Percentiles rank a stretch among this genome's conserved stretches.
These are phyloP conservation scores for Cyaniris semiargus DNA, from an alignment of 2,888 invertebrate species.

Conservation along the genomic window DNA sequence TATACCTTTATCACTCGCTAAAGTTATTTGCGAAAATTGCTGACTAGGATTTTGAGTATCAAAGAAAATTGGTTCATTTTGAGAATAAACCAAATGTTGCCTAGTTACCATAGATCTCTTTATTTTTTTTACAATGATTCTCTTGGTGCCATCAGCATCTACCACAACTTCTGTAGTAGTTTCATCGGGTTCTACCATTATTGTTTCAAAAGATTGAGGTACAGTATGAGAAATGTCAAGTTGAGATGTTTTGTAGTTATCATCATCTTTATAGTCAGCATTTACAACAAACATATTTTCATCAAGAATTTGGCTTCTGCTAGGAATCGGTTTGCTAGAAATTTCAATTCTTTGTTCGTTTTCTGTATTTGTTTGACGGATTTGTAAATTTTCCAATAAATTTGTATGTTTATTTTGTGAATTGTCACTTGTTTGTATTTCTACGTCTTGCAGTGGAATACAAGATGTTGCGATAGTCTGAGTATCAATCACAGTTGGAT, in stretches of 20 bases:
- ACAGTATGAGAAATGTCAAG: slow-evolving; percentile 86
- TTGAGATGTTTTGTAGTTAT: slow-evolving; percentile 81
- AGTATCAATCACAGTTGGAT: slow-evolving; percentile 59
- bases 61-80: slow-evolving; percentile 78
- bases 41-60: slow-evolving; percentile 81
- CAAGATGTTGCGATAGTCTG: slow-evolving; percentile 78
- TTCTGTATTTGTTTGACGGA: slow-evolving; percentile 82
- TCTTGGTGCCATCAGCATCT: slow-evolving; percentile 89
- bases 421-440: slow-evolving; percentile 82
- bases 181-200: slow-evolving; percentile 90
- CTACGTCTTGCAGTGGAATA: slow-evolving; percentile 78
- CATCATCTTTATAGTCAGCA: slow-evolving; percentile 84
- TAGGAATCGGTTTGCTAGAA: slow-evolving; percentile 80
- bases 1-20: slow-evolving; percentile 83
- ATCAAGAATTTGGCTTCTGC: slow-evolving; percentile 68
- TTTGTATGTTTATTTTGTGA: slow-evolving; percentile 72
- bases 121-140: slow-evolving; percentile 88
- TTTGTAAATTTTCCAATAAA: slow-evolving; percentile 82
- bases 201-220: slow-evolving; percentile 89
- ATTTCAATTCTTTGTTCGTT: slow-evolving; percentile 87
- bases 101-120: slow-evolving; percentile 84
- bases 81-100: slow-evolving; percentile 83
- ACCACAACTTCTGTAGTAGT: slow-evolving; percentile 90
- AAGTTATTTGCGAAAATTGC: slow-evolving; percentile 84
- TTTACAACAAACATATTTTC: slow-evolving; percentile 85